Base-by-base conservation (phyloP, 2,888 invertebrate species). In the Pristionchus entomophagus region DNA sequence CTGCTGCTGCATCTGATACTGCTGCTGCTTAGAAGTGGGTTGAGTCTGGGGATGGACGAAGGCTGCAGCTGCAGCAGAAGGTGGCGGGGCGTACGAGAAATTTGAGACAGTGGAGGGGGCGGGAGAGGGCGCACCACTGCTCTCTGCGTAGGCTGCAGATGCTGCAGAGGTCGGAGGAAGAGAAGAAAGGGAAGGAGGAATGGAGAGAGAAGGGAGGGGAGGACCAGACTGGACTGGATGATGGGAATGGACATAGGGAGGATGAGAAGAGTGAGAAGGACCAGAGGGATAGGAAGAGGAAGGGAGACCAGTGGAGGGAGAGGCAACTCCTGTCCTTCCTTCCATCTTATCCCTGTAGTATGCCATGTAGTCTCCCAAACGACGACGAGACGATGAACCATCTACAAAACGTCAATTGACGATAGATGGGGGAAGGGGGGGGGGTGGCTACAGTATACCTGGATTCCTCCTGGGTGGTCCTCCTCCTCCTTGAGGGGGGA, bases 311-410 rank as follows among this genome's bases (percentile, higher is more conserved):
- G 87, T 32, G n/a, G 86, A 35, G 35, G 84, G 35, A 69, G 87
- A 32, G 19, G 87, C 59, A 51, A 35, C 14, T n/a, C 51, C 78
- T 26, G 51, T 29, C 32, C 41, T 53, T 77, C 59, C 62, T 29
- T n/a, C 38, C 69, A 86, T 73, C 69, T 91, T 87, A 45, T 87
- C 88, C 0, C 90, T 85, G 84, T 90, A 91, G 80, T 87, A 89
- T 5, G 88, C 87, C 88, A 90, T 88, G 83, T 87, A 90, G 83
- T 91, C 91, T 17, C 88, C 88, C 14, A 89, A 86, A 19, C 89
- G 86, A 10, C 88, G 88, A 26, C 88, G 84, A 41, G 85, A 77
- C n/a, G n/a, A n/a, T 2, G 49, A 0, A 6, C 65, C 84, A 22
- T 65, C 84, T 82, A 38, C 32, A 65, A 8, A 65, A 35, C 65